Percentiles rank a stretch among this genome's conserved stretches.
These are phyloP conservation scores for Helogale parvula DNA, from an alignment of 2,113 vertebrate genomes.

Conservation along the genomic window DNA sequence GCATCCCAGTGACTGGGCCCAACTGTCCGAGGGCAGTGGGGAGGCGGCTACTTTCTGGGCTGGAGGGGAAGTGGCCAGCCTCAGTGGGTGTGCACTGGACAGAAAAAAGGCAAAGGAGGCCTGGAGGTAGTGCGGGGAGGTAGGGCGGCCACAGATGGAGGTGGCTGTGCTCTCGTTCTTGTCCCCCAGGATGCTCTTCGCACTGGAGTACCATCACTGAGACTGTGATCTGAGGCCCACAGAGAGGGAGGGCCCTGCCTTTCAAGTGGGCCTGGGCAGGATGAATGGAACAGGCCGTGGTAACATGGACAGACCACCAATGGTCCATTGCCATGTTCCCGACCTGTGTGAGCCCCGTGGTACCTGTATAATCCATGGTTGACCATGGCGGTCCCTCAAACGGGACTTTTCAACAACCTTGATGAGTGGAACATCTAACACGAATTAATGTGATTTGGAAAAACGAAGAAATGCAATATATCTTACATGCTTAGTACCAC, in stretches of 20 bases:
- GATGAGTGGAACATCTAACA: neutral
- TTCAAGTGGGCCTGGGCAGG: neutral
- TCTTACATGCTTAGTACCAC: neutral
- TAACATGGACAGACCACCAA: neutral
- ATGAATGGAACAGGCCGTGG: neutral
- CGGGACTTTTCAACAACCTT: neutral
- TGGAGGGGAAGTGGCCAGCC: neutral
- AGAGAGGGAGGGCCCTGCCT: neutral
- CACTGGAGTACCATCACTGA: neutral
- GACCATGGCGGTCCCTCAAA: neutral
- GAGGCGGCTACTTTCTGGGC: neutral
- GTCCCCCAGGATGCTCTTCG: neutral
- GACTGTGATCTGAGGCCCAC: neutral
- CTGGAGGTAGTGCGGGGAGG: neutral
- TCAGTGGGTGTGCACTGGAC: neutral
- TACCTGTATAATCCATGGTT: neutral
- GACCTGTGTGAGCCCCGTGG: neutral
- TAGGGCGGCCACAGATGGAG: neutral
- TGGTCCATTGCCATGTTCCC: neutral
- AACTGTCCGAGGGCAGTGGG: neutral
- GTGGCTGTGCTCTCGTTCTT: neutral
- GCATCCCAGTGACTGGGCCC: neutral
- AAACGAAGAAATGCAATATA: constrained; percentile 1
- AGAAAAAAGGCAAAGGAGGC: neutral
- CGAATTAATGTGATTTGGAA: neutral